Evolutionary conservation across 2,888 invertebrate species (phyloP).

Genomic region (Drosophila formosana): DNA sequence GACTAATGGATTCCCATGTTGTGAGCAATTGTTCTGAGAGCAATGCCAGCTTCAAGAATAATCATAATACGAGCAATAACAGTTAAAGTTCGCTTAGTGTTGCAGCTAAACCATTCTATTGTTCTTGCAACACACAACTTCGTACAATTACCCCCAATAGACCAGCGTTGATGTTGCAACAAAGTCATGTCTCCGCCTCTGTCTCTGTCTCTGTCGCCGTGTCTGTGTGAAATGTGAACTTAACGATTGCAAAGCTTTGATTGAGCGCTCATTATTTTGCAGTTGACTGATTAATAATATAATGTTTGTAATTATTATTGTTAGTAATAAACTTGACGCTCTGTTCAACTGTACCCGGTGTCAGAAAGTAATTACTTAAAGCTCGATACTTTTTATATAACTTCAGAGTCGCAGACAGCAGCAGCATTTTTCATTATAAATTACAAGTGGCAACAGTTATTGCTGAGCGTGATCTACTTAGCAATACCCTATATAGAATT

Average conservation of each 20-base stretch:
- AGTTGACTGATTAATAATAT: slow-evolving; percentile 23
- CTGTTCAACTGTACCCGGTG: slow-evolving; percentile 22
- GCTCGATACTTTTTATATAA: slow-evolving; percentile 29
- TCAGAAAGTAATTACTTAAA: slow-evolving; percentile 40
- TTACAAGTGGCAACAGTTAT: not conserved
- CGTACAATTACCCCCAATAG: slow-evolving; percentile 1
- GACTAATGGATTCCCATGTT: slow-evolving; percentile 48
- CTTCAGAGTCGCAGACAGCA: slow-evolving; percentile 6
- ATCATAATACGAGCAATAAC: slow-evolving; percentile 13
- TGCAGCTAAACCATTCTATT: slow-evolving; percentile 12
- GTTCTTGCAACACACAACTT: slow-evolving; percentile 14
- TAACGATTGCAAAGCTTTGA: slow-evolving; percentile 9
- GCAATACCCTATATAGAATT: not conserved
- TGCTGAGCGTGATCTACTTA: not conserved
- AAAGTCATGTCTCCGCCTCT: not conserved
- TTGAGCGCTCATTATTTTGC: slow-evolving; percentile 20
- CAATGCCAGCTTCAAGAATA: slow-evolving; percentile 10
- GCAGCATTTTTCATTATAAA: slow-evolving; percentile 33
- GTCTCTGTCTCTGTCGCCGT: not conserved
- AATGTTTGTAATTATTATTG: slow-evolving; percentile 14
- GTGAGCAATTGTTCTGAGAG: slow-evolving; percentile 25
- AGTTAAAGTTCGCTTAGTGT: slow-evolving; percentile 4
- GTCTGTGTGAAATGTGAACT: not conserved
- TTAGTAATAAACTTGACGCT: slow-evolving; percentile 14
- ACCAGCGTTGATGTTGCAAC: slow-evolving; percentile 2